A percentile compares a stretch with the other conserved stretches of the same genome.
Conservation (phyloP, 1,140 invertebrate genomes). For the Pseudomyrmex flavicornis region DNA sequence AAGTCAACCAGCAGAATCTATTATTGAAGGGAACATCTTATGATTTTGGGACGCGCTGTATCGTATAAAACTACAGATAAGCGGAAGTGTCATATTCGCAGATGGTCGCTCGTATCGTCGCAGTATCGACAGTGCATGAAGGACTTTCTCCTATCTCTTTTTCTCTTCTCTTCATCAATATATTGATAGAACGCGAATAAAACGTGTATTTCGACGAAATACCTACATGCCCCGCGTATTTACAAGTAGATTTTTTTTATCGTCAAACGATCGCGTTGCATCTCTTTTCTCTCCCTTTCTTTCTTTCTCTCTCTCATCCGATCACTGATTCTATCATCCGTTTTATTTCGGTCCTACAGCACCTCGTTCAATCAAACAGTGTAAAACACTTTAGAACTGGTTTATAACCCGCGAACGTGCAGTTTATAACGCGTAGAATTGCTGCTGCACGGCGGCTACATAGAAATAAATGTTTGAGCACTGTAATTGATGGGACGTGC, state of each 20-base stretch:
- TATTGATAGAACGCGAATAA: no score
- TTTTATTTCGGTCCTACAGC: constrained; percentile 1
- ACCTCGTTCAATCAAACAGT: not conserved
- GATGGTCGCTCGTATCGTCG: constrained; percentile 32
- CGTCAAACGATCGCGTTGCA: no score
- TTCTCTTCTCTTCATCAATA: not conserved
- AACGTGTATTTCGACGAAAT: not conserved
- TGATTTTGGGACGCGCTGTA: no score
- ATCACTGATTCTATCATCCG: not conserved
- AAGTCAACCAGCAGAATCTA: no score
- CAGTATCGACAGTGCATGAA: not conserved
- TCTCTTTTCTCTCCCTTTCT: not conserved
- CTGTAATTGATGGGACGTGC: not conserved
- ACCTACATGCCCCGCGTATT: not conserved
- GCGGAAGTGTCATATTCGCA: constrained; percentile 40
- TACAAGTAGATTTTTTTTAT: not conserved
- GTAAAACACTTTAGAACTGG: constrained; percentile 1
- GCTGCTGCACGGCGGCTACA: not conserved
- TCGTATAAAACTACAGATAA: constrained; percentile 16
- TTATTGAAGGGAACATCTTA: no score
- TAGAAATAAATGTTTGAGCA: not conserved
- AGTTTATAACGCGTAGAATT: not conserved
- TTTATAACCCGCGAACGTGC: constrained; percentile 11
- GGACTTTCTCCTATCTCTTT: not conserved
- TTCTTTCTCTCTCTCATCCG: not conserved